Percentiles rank a stretch among this genome's conserved stretches.
Conservation (phyloP, 2,888 invertebrate genomes). For the Cyrtodaria siliqua region DNA sequence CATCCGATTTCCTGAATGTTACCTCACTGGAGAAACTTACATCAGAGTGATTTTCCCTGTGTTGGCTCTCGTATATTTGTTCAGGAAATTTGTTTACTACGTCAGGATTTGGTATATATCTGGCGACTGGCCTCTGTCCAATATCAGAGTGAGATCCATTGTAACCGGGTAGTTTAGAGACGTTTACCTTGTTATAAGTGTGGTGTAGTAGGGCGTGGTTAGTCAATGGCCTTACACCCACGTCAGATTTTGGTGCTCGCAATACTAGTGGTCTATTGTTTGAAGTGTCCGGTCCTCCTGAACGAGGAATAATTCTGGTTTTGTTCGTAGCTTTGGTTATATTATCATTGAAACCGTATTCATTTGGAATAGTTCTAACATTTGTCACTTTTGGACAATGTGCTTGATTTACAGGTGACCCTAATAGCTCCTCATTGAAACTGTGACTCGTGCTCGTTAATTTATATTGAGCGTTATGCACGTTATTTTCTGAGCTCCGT, state of each 20-base stretch:
- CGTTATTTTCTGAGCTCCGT: no score
- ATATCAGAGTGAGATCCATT: constrained; percentile 5
- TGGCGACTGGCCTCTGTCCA: no score
- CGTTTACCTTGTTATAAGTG: not conserved
- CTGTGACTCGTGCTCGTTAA: no score
- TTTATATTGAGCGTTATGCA: no score
- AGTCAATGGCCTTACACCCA: constrained; percentile 32
- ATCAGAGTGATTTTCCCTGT: not conserved
- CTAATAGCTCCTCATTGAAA: no score
- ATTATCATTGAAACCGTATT: not conserved
- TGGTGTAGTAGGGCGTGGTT: not conserved
- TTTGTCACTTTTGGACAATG: not conserved
- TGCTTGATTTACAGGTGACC: no score
- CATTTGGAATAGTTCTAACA: not conserved
- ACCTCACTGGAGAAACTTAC: constrained; percentile 13
- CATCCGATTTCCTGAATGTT: constrained; percentile 8
- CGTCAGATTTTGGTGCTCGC: constrained; percentile 44
- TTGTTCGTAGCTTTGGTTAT: not conserved
- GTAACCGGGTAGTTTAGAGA: not conserved
- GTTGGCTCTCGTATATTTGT: not conserved
- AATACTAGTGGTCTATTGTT: constrained; percentile 20
- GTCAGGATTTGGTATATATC: constrained; percentile 8
- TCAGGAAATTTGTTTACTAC: not conserved
- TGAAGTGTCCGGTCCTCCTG: not conserved
- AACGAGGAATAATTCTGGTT: not conserved